Percentiles rank a stretch among this genome's conserved stretches.
phyloP scores from a whole-genome alignment of 2,888 invertebrate species.

The Synanthedon formicaeformis region DNA sequence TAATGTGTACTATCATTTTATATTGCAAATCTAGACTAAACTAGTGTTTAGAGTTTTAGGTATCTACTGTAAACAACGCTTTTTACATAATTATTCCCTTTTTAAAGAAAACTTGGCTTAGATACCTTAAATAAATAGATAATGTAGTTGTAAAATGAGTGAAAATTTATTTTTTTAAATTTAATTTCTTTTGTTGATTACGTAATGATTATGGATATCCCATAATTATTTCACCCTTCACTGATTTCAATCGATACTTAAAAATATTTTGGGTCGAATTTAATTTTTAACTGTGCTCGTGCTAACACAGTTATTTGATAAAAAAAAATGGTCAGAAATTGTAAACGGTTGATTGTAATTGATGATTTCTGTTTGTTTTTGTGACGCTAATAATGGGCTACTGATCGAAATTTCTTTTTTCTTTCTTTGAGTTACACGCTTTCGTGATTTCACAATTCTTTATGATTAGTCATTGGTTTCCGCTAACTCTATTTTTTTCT shows the following conservation, averaged over 20 bases:
- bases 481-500: not conserved
- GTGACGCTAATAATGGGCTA: slow-evolving; percentile 15
- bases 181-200: too few species aligned
- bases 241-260: slow-evolving; percentile 15
- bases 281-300: slow-evolving; percentile 6
- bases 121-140: too few species aligned
- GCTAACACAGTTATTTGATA: slow-evolving; percentile 6
- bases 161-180: too few species aligned
- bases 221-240: slow-evolving; percentile 20
- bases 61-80: too few species aligned
- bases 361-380: slow-evolving; percentile 24
- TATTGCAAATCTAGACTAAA: too few species aligned
- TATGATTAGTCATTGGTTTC: not conserved
- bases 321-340: slow-evolving; percentile 8
- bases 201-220: not conserved
- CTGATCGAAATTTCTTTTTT: slow-evolving; percentile 9
- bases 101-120: too few species aligned
- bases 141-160: too few species aligned
- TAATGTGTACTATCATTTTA: too few species aligned
- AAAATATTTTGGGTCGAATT: slow-evolving; percentile 5
- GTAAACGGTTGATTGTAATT: slow-evolving; percentile 18
- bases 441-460: slow-evolving; percentile 1
- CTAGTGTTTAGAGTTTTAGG: too few species aligned
- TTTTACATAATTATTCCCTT: too few species aligned
- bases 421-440: slow-evolving; percentile 10